These are phyloP conservation scores for Hemibagrus guttatus DNA, from an alignment of 2,797 vertebrate genomes.

Conservation along the genomic window DNA sequence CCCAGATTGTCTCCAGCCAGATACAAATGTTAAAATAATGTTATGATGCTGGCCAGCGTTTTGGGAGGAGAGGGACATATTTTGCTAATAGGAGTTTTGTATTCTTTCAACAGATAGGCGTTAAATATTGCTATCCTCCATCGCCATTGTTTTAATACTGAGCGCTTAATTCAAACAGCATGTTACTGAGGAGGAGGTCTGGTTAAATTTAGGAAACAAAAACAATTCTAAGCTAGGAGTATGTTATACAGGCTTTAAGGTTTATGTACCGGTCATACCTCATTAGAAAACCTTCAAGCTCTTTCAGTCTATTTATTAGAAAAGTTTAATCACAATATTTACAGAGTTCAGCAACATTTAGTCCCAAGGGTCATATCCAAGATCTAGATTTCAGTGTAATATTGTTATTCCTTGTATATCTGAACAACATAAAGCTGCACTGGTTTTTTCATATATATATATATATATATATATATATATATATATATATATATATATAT, in stretches of 20 bases:
- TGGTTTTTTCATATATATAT: too few species aligned
- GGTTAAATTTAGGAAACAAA: conserved; percentile 59
- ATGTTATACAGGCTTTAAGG: conserved; percentile 34
- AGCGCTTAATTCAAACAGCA: conserved; percentile 46
- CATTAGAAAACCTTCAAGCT: background rate
- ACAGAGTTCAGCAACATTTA: background rate
- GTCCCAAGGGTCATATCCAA: background rate
- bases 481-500: too few species aligned
- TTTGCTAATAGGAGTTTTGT: conserved; percentile 64
- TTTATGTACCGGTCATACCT: conserved; percentile 29
- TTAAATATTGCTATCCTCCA: conserved; percentile 42
- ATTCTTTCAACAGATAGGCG: conserved; percentile 58
- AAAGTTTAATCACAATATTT: background rate
- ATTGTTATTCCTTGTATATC: background rate
- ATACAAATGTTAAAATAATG: conserved; percentile 70
- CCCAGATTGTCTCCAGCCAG: conserved; percentile 52
- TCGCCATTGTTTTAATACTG: conserved; percentile 39
- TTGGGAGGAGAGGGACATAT: conserved; percentile 57
- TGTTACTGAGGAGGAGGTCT: conserved; percentile 53
- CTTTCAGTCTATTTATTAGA: background rate
- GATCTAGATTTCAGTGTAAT: background rate
- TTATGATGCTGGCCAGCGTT: conserved; percentile 56
- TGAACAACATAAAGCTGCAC: background rate
- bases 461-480: too few species aligned
- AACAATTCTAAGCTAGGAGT: conserved; percentile 41